These are phyloP conservation scores for Darevskia nairensis DNA, from an alignment of 2,797 vertebrate species.

Conservation along the genomic window DNA sequence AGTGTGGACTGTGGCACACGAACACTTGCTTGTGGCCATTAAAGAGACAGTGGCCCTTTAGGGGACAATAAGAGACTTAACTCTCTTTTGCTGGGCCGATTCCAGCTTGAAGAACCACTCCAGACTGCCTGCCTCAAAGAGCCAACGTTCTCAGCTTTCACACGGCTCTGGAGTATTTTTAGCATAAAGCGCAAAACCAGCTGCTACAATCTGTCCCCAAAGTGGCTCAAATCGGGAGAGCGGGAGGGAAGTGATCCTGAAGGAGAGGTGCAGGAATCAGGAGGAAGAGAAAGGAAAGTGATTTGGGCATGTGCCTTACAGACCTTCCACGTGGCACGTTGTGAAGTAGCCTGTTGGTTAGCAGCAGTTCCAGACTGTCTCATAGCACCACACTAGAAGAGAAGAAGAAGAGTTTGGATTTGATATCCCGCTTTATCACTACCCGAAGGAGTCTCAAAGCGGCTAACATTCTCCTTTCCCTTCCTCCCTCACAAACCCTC, in stretches of 20 bases:
- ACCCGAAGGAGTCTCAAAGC: no score
- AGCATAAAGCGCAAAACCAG: background rate
- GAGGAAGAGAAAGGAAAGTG: background rate
- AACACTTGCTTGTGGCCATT: conserved; percentile 37
- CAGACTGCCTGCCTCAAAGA: conserved; percentile 27
- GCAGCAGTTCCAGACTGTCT: background rate
- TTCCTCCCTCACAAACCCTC: no score
- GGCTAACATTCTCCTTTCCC: no score
- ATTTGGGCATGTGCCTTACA: background rate
- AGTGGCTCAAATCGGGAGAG: background rate
- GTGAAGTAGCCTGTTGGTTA: background rate
- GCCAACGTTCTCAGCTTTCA: background rate
- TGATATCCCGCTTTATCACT: no score
- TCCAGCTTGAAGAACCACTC: conserved; percentile 33
- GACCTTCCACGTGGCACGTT: no score
- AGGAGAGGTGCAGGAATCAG: background rate
- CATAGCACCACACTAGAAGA: background rate
- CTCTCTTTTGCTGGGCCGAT: conserved; percentile 32
- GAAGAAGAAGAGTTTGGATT: no score
- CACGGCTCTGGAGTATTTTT: background rate
- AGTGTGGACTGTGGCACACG: conserved; percentile 20
- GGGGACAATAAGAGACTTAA: conserved; percentile 45
- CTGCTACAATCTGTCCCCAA: background rate
- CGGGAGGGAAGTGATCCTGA: background rate
- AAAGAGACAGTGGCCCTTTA: conserved; percentile 51